phyloP scores from a whole-genome alignment of 2,113 vertebrate genomes.

The Ctenomys sociabilis region DNA sequence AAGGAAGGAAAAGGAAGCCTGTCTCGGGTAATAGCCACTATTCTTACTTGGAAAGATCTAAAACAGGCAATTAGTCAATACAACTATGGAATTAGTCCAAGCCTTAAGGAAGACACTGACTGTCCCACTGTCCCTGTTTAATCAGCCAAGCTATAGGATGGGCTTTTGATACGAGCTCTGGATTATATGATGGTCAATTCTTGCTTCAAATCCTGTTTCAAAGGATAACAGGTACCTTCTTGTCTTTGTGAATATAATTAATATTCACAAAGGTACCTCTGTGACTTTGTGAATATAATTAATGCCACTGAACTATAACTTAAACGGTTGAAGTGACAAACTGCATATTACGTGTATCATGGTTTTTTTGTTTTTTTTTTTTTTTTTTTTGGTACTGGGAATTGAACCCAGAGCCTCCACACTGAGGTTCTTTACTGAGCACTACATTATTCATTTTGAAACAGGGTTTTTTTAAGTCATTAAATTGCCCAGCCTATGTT shows the following conservation, averaged over 20 bases:
- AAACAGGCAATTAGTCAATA: background rate
- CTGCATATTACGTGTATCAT: background rate
- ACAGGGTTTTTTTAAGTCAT: background rate
- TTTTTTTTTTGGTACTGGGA: background rate
- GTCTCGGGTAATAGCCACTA: background rate
- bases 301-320: background rate
- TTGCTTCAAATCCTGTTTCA: background rate
- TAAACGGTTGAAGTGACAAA: background rate
- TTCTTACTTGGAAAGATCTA: background rate
- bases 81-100: background rate
- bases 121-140: background rate
- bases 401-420: background rate
- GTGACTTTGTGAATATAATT: background rate
- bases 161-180: background rate
- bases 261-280: background rate
- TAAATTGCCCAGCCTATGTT: background rate
- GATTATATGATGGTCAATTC: background rate
- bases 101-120: background rate
- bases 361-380: background rate
- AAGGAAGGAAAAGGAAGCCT: background rate
- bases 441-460: background rate
- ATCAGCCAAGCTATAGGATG: background rate
- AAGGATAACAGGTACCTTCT: background rate
- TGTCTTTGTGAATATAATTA: background rate
- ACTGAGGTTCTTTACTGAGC: background rate